These are phyloP conservation scores for Aradophagus sp. DNA, from an alignment of 1,140 invertebrate species.

Conservation along the genomic window DNA sequence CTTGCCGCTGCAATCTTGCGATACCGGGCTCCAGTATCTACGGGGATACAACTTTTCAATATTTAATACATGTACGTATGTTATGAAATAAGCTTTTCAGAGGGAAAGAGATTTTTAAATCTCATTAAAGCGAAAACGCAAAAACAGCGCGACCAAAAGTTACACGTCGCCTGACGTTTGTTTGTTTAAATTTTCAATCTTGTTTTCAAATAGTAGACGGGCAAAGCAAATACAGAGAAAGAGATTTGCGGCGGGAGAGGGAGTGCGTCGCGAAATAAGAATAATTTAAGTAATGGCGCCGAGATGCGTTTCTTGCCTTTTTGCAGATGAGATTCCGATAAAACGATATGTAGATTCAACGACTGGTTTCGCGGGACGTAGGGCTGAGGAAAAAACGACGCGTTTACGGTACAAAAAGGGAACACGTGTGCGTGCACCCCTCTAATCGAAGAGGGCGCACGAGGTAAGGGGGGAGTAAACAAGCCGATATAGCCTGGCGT, in stretches of 20 bases:
- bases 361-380: conserved; percentile 46
- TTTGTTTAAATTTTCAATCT: no score
- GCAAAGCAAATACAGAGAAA: no score
- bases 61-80: conserved; percentile 30
- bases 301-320: conserved; percentile 29
- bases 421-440: conserved; percentile 62
- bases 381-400: conserved; percentile 57
- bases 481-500: conserved; percentile 68
- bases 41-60: conserved; percentile 37
- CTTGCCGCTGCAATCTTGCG: conserved; percentile 24
- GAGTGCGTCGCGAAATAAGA: no score
- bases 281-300: conserved; percentile 25
- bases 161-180: no score
- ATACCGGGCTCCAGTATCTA: conserved; percentile 15
- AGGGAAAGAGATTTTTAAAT: no score
- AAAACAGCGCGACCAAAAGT: no score
- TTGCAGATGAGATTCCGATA: conserved; percentile 50
- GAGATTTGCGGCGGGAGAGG: no score
- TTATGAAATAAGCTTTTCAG: no score
- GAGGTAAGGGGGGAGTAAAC: conserved; percentile 69
- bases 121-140: no score
- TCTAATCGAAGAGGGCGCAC: conserved; percentile 54
- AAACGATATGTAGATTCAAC: conserved; percentile 61
- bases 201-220: no score
- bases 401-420: conserved; percentile 59